phyloP scores from a whole-genome alignment of 1,140 invertebrate species.

The Cydia pomonella region DNA sequence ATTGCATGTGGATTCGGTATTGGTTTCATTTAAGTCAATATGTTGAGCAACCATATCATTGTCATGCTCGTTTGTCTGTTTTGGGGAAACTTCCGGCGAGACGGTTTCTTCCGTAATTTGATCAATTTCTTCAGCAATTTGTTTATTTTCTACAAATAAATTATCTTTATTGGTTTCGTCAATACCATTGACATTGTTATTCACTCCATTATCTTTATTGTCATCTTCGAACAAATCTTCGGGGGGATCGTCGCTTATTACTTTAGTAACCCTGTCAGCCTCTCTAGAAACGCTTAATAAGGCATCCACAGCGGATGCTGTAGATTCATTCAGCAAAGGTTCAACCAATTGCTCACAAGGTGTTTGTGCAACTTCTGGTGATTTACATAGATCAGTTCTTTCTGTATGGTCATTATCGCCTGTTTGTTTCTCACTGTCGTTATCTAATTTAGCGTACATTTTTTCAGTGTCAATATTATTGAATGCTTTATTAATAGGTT shows the following conservation, averaged over 20 bases:
- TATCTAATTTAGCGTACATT: neutral
- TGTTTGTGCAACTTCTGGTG: constrained; percentile 33
- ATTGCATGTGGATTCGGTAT: neutral
- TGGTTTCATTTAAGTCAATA: neutral
- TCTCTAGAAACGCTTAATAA: constrained; percentile 72
- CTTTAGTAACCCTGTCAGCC: constrained; percentile 69
- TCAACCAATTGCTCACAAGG: constrained; percentile 44
- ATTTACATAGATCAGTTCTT: neutral
- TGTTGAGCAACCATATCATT: neutral
- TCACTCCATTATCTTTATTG: constrained; percentile 49
- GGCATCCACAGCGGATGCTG: constrained; percentile 72
- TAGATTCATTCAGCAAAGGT: constrained; percentile 68
- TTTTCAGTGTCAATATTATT: neutral
- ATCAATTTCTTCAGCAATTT: constrained; percentile 34
- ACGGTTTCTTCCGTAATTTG: neutral
- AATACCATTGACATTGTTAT: constrained; percentile 38
- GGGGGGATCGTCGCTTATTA: constrained; percentile 69
- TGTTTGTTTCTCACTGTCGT: neutral
- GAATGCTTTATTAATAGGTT: neutral
- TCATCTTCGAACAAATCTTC: constrained; percentile 77
- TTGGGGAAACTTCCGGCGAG: constrained; percentile 28
- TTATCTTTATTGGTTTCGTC: constrained; percentile 41
- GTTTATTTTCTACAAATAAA: constrained; percentile 33
- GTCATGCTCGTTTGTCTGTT: neutral
- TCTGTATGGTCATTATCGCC: neutral